These are phyloP conservation scores for Cyclina sinensis DNA, from an alignment of 1,140 invertebrate genomes.

Conservation along the genomic window DNA sequence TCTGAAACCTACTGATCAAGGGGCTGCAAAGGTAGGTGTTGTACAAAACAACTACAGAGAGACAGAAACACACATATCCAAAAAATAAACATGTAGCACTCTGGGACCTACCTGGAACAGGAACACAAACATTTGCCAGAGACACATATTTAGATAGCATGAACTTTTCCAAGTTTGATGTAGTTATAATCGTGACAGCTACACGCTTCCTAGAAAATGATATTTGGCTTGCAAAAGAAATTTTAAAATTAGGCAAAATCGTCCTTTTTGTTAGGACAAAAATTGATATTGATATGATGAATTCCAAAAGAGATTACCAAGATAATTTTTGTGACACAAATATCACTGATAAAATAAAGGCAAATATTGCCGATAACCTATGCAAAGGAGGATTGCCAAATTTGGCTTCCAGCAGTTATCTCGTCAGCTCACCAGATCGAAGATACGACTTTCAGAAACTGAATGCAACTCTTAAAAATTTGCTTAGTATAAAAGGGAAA, in stretches of 20 bases:
- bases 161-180: neutral
- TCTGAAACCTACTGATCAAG: neutral
- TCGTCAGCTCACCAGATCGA: neutral
- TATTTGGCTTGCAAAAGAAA: neutral
- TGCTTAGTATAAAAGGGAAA: neutral
- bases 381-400: neutral
- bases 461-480: neutral
- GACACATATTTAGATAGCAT: neutral
- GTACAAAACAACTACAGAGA: neutral
- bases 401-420: neutral
- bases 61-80: neutral
- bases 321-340: neutral
- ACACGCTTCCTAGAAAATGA: neutral
- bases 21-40: neutral
- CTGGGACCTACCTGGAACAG: constrained; percentile 1
- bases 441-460: neutral
- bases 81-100: neutral
- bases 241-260: neutral
- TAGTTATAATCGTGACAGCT: neutral
- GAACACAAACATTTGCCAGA: neutral
- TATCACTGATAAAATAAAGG: neutral
- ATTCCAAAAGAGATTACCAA: neutral
- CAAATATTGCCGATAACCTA: neutral
- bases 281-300: neutral
- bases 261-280: neutral